These are phyloP conservation scores for Sebastes glaucus DNA, from an alignment of 2,797 vertebrate species.

Conservation along the genomic window DNA sequence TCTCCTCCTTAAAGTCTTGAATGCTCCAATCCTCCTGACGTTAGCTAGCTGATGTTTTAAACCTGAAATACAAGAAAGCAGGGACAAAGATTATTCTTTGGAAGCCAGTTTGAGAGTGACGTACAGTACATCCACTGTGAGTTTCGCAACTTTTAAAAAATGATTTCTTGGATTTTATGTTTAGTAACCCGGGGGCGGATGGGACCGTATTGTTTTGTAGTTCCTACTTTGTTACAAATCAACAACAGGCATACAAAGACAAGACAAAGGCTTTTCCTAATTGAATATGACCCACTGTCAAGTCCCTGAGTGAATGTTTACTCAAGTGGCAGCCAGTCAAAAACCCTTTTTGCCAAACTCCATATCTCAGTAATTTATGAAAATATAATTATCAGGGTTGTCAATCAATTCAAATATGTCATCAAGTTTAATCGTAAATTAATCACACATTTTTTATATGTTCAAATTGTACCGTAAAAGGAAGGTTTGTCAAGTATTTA, in stretches of 20 bases:
- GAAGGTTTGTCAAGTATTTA: background rate
- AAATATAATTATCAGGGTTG: background rate
- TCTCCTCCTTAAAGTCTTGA: constrained; percentile 36
- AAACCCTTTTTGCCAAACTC: background rate
- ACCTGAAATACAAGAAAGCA: constrained; percentile 62
- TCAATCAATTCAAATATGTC: background rate
- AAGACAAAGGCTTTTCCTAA: too few species aligned
- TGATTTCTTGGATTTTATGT: background rate
- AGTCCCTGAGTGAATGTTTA: background rate
- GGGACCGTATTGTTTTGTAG: background rate
- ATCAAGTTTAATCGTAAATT: background rate
- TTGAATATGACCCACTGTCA: background rate
- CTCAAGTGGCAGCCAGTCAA: background rate
- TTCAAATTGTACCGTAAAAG: background rate
- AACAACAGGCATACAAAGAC: background rate
- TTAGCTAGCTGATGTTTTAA: constrained; percentile 47
- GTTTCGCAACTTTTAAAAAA: background rate
- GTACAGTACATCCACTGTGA: background rate
- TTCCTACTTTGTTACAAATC: background rate
- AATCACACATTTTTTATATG: background rate
- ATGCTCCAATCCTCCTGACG: constrained; percentile 53
- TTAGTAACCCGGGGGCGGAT: background rate
- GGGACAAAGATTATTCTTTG: background rate
- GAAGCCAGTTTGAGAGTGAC: background rate
- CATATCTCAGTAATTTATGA: background rate